Evolutionary conservation across 2,113 vertebrate genomes (phyloP), one percentile per base, ranked within the genome.

Genomic region (Platysternon megacephalum): DNA sequence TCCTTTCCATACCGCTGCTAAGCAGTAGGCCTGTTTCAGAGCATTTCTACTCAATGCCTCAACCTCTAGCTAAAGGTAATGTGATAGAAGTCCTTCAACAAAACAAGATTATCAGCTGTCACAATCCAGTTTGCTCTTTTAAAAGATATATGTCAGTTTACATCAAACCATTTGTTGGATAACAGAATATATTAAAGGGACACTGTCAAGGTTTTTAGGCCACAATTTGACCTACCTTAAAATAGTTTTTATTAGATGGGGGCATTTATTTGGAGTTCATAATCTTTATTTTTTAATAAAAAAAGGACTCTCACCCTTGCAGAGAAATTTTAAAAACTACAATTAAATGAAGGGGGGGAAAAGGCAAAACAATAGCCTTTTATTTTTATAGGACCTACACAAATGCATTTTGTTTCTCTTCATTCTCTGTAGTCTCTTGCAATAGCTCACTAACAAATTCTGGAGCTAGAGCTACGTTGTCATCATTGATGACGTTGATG

Each of bases 401-500:
- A 87, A 97, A 91, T 5, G 3, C 7, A 29, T 86, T 6, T 1
- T 28, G 21, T 32, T 93, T 85, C 74, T 83, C 79, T 28, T 26
- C 42, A 44, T 14, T 58, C 82, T 46, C 0, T 46, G 61, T 81
- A 80, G 86, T 83, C 82, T 46, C 55, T 80, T 44, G 93, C 89
- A 29, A 87, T 79, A 91, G 56, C 74, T 85, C 1, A 84, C 79
- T 89, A 93, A 68, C 78, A 87, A 92, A 85, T 89, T 95, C 92
- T 97, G 93, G 95, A 92, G 92, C 94, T 61, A 56, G 83, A 94
- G 91, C 95, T 95, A 95, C 94, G 91, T 93, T 96, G 96, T 97
- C 96, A 96, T 90, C 5, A 39, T 85, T 87, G 94, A 95, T 82
- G 88, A 79, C 80, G 88, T 90, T 91, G 92, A 58, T 1, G 11